Percentiles rank a stretch among this genome's conserved stretches.
Conservation (phyloP, 1,140 invertebrate species). For the Tetragonula clypearis region DNA sequence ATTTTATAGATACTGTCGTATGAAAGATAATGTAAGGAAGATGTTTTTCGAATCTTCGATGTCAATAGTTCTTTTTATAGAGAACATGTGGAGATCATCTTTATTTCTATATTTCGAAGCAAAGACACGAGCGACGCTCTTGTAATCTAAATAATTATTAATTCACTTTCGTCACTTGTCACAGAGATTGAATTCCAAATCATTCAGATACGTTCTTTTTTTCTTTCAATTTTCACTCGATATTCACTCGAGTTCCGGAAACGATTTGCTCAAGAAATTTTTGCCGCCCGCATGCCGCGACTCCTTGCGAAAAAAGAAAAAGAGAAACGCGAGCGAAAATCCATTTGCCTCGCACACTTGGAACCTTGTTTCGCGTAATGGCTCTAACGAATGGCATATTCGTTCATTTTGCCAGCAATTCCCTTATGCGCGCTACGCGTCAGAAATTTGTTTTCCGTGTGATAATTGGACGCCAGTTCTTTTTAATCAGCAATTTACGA, state of each 20-base stretch:
- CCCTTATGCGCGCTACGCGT: not conserved
- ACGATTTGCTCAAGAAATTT: not conserved
- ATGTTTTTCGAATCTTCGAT: no score
- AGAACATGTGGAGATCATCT: no score
- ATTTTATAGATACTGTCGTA: no score
- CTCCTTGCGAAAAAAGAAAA: not conserved
- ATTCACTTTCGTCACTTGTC: no score
- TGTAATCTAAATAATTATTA: no score
- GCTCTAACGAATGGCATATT: not conserved
- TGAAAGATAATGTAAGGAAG: no score
- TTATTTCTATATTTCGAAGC: no score
- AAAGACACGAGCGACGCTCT: no score
- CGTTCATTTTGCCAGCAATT: not conserved
- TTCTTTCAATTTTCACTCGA: not conserved
- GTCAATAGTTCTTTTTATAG: no score
- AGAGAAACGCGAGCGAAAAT: not conserved
- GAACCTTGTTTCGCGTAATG: constrained; percentile 9
- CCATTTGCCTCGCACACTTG: not conserved
- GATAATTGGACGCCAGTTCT: not conserved
- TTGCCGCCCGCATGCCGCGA: not conserved
- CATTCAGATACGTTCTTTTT: not conserved
- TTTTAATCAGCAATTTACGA: not conserved
- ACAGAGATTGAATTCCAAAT: not conserved
- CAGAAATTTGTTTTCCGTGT: not conserved
- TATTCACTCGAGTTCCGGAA: not conserved